Conservation (phyloP, 2,797 vertebrate genomes). For the Phrynocephalus guinanensis region DNA sequence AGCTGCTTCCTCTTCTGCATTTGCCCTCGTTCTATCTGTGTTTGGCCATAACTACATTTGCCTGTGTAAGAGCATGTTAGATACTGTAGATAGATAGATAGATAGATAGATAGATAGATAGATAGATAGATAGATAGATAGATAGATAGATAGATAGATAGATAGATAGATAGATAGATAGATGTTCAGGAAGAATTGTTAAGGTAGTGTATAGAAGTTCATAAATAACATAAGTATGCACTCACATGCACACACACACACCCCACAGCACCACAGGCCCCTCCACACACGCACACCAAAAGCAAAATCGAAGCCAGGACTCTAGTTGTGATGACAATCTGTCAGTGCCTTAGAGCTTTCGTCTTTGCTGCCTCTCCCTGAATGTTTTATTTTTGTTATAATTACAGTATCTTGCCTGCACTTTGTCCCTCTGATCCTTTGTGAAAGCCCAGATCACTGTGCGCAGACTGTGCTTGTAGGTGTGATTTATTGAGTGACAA, state of each 20-base stretch:
- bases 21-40: not conserved
- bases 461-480: conserved; percentile 78
- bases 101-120: not conserved
- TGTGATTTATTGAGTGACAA: conserved; percentile 88
- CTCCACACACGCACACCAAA: not conserved
- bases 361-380: conserved; percentile 75
- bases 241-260: not conserved
- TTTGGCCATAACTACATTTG: not conserved
- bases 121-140: not conserved
- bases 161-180: not conserved
- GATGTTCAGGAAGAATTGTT: conserved; percentile 7
- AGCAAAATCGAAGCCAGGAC: conserved; percentile 56
- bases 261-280: conserved; percentile 3
- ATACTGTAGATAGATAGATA: not conserved
- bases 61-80: not conserved
- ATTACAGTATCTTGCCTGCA: conserved; percentile 84
- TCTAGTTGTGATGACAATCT: conserved; percentile 69
- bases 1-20: conserved; percentile 1
- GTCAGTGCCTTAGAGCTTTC: conserved; percentile 64
- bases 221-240: conserved; percentile 19
- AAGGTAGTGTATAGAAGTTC: conserved; percentile 28
- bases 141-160: not conserved
- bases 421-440: conserved; percentile 85
- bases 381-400: conserved; percentile 82
- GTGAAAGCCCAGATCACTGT: conserved; percentile 80